Conservation (phyloP, 2,113 vertebrate species). For the Brienomyrus longianalis region DNA sequence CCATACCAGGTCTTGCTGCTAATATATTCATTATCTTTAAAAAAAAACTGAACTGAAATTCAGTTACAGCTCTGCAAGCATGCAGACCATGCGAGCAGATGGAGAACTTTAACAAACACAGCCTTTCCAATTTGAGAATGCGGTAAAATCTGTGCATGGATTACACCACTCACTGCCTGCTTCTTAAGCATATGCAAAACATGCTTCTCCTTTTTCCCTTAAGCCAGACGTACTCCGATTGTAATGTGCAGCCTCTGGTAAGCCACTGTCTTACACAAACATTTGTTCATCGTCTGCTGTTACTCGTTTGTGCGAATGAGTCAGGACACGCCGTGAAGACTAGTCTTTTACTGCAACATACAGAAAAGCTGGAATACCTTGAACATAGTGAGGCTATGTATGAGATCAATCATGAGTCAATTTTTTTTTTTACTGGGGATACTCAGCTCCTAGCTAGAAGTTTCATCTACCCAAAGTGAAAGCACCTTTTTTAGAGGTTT, state of each 20-base stretch:
- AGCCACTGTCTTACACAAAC: not conserved
- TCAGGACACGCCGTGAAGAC: not conserved
- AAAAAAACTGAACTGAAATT: not conserved
- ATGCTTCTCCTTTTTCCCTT: not conserved
- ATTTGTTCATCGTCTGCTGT: not conserved
- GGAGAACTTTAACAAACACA: not conserved
- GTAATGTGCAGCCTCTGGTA: not conserved
- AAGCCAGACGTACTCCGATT: not conserved
- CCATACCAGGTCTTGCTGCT: not conserved
- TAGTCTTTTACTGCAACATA: not conserved
- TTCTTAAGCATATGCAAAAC: not conserved
- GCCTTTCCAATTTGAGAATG: not conserved
- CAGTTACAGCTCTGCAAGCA: not conserved
- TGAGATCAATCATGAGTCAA: not conserved
- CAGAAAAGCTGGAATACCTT: not conserved
- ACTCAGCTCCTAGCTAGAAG: not conserved
- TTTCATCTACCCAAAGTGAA: not conserved
- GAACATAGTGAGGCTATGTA: not conserved
- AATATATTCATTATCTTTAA: not conserved
- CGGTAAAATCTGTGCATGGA: not conserved
- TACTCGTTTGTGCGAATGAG: not conserved
- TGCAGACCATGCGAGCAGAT: not conserved
- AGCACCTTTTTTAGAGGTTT: not conserved
- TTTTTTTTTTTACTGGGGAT: not conserved
- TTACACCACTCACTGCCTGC: not conserved